Percentiles rank a stretch among this genome's conserved stretches.
Conservation (phyloP, 2,113 vertebrate species). For the Trogon surrucura region DNA sequence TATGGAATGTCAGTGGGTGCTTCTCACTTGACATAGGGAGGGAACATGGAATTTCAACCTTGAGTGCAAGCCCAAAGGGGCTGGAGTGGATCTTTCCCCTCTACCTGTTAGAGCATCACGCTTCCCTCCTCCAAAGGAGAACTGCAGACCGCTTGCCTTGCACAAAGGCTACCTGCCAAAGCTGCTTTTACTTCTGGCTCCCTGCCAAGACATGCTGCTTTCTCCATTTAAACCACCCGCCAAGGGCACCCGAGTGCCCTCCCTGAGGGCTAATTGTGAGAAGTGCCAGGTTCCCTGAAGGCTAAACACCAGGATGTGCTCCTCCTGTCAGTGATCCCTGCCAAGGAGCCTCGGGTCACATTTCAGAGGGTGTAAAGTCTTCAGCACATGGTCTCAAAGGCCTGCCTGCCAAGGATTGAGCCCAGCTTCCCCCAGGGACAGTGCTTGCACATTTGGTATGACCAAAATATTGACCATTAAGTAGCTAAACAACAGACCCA, state of each 20-base stretch:
- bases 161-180: not conserved
- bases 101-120: not conserved
- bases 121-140: not conserved
- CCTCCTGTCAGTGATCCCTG: not conserved
- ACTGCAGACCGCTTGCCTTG: not conserved
- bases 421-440: not conserved
- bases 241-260: not conserved
- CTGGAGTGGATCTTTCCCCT: not conserved
- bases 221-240: not conserved
- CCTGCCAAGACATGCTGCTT: not conserved
- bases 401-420: not conserved
- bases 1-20: not conserved
- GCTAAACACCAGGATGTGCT: not conserved
- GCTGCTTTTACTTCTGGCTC: not conserved
- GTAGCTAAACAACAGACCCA: not conserved
- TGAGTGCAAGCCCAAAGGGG: not conserved
- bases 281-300: not conserved
- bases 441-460: rapidly evolving
- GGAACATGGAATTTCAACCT: not conserved
- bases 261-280: not conserved
- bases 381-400: not conserved
- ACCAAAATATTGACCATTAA: rapidly evolving
- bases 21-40: not conserved
- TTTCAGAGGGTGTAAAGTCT: not conserved
- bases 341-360: not conserved